Evolutionary conservation across 2,797 vertebrate species (phyloP), one percentile per base, ranked within the genome.

Genomic region (Pampus argenteus): DNA sequence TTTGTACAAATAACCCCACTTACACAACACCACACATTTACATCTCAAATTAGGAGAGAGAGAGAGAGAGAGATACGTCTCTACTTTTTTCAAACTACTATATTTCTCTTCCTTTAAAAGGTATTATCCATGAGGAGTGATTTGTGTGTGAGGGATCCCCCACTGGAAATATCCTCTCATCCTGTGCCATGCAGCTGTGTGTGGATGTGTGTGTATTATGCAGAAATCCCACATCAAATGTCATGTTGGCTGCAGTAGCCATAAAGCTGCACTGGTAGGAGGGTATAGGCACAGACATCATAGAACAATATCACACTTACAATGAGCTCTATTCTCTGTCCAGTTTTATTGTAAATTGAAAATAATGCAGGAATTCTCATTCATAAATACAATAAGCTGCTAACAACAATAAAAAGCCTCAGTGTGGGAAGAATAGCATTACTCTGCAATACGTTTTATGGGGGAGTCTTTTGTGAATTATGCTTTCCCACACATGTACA

Each of bases 291-390:
- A 26, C 44, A 48, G 40, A 29, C 38, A 70, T 80, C 70, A 64
- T 70, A 11, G 9, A 76, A 79, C 54, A 81, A 84, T 73, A 76
- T 59, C 23, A 55, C 65, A 76, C 52, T 50, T 28, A 85, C 88
- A 81, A 61, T 75, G 61, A 52, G 70, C 29, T 57, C 17, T 69
- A 76, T 66, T 80, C 63, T 76, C 45, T 67, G 56, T 61, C 40
- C 54, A 57, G 66, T 69, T 76, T 79, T 25, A 79, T 68, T 79
- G 66, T 64, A 42, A 69, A 78, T 65, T 49, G 40, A 75, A 85
- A 74, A 84, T 74, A 75, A 90, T 88, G 81, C 81, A 71, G 64
- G 51, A 74, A 84, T 86, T 79, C 54, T 71, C 79, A 84, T 87
- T 89, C 78, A 82, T 71, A 76, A 81, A 86, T 55, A 82, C 63